These are phyloP conservation scores for Hofmannophila pseudospretella DNA, from an alignment of 2,888 invertebrate genomes.

Conservation along the genomic window DNA sequence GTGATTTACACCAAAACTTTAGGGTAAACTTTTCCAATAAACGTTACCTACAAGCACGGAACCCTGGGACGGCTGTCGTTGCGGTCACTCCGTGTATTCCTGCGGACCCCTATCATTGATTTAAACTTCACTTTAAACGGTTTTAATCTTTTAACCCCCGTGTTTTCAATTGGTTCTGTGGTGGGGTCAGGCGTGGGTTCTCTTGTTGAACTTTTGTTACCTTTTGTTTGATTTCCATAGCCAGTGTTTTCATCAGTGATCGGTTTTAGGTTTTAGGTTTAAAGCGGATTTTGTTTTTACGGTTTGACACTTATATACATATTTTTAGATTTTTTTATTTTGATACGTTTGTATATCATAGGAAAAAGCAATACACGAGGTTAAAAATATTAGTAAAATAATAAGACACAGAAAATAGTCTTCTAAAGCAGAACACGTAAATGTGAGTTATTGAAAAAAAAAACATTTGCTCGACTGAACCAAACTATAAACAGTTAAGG, in stretches of 20 bases:
- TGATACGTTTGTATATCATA: too few relatives aligned
- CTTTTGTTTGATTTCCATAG: not conserved
- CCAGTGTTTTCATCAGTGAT: not conserved
- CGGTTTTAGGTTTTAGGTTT: not conserved
- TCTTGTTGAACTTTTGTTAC: slow-evolving; percentile 12
- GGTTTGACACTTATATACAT: too few relatives aligned
- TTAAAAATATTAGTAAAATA: too few relatives aligned
- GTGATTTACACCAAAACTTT: slow-evolving; percentile 25
- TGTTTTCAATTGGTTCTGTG: slow-evolving; percentile 26
- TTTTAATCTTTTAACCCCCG: slow-evolving; percentile 46
- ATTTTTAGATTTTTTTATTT: too few relatives aligned
- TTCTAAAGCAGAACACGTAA: too few relatives aligned
- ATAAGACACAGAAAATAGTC: too few relatives aligned
- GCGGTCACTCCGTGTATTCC: slow-evolving; percentile 59
- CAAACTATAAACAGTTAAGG: too few relatives aligned
- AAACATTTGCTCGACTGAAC: too few relatives aligned
- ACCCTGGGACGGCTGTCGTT: slow-evolving; percentile 43
- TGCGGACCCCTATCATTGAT: slow-evolving; percentile 44
- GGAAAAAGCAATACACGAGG: too few relatives aligned
- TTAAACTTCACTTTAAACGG: slow-evolving; percentile 29
- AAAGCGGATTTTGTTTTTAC: too few relatives aligned
- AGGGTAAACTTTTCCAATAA: slow-evolving; percentile 72
- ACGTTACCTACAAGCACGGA: slow-evolving; percentile 45
- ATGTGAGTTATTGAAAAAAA: too few relatives aligned
- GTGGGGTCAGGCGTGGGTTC: slow-evolving; percentile 14